These are phyloP conservation scores for Callocephalon fimbriatum DNA, from an alignment of 2,113 vertebrate species.

Conservation along the genomic window DNA sequence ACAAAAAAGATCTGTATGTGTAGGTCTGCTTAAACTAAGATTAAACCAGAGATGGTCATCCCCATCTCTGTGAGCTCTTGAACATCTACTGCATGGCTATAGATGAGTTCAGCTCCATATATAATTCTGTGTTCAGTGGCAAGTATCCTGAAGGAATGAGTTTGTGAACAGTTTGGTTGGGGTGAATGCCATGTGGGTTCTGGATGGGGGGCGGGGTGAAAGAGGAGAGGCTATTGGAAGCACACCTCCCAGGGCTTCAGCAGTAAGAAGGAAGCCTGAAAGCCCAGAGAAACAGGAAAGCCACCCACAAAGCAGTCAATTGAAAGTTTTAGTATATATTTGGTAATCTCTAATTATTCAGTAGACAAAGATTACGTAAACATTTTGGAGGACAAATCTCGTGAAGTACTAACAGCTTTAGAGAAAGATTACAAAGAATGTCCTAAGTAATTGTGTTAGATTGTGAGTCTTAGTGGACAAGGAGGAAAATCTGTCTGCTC, in stretches of 20 bases:
- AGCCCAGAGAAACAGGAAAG: background rate
- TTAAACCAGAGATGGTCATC: background rate
- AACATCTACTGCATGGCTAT: background rate
- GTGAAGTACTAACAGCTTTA: background rate
- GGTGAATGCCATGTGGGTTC: background rate
- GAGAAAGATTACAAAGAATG: background rate
- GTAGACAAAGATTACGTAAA: background rate
- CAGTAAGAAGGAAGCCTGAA: background rate
- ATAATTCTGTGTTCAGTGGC: background rate
- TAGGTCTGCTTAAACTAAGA: background rate
- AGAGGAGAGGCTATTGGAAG: background rate
- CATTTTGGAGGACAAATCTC: background rate
- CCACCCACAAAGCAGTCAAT: rapidly evolving
- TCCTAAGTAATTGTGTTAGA: background rate
- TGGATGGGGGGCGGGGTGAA: background rate
- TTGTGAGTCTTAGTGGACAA: background rate
- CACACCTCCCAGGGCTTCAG: background rate
- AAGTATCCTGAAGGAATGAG: background rate
- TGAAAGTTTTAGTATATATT: background rate
- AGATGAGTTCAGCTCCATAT: background rate
- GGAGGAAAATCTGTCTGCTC: background rate
- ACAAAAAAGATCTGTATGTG: rapidly evolving
- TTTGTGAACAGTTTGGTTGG: background rate
- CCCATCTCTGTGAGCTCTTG: background rate
- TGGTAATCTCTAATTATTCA: background rate